Base-by-base conservation (phyloP, 2,797 vertebrate species). In the Megaceryle alcyon region DNA sequence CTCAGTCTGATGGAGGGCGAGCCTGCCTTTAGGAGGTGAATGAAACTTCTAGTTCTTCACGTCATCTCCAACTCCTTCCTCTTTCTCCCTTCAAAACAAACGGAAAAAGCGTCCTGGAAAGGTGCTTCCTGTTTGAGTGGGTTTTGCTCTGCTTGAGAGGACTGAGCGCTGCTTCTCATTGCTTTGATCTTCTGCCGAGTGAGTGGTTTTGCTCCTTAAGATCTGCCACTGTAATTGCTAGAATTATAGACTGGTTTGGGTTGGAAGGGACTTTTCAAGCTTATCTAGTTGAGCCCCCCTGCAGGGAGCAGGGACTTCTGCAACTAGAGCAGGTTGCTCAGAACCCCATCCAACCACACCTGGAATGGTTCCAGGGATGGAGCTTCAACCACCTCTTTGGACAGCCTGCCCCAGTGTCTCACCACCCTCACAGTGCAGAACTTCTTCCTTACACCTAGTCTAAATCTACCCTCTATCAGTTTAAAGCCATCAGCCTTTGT, bases 1-100 rank as follows among this genome's bases (percentile, higher is more conserved):
- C 8, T 26, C 17, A 1, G 16, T 3, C 16, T 22, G 19, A 5
- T 12, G 70, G 70, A 23, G 22, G 8, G 4, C 4, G 14, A 43
- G 43, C 1, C 39, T 1, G 0, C 48, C 29, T 4, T 14, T 9
- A 4, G 19, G 26, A 29, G 12, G 25, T 3, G 3, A 12, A n/a
- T 75, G 2, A 7, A 43, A 1, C 10, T 28, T 35, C 4, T 2
- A 4, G 21, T 43, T 61, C 26, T n/a, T 44, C 2, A 9, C 4
- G 1, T 35, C 5, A 0, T 25, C 5, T 31, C 41, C 15, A 13
- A 2, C 54, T 76, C 12, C 10, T 21, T 59, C 37, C 23, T 31
- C 15, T 53, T 82, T 25, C 29, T 82, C 11, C 6, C 31, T 48
- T 18, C 21, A 3, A 31, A 33, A 71, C 10, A 39, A 35, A 28